phyloP scores from a whole-genome alignment of 2,113 vertebrate species.

The Labrus mixtus region DNA sequence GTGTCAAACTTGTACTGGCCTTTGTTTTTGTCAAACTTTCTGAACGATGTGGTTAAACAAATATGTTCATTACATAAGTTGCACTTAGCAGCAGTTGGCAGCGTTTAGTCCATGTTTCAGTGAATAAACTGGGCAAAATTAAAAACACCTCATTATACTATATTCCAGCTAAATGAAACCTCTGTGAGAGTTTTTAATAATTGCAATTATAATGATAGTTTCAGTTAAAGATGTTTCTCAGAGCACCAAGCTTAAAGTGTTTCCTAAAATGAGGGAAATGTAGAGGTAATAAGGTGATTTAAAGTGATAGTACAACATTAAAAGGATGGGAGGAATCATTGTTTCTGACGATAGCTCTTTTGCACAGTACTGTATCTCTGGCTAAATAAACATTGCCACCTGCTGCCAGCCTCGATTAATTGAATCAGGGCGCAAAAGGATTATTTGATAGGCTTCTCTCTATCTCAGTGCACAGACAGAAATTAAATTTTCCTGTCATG shows the following conservation, averaged over 20 bases:
- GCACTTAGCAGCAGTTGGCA: too few relatives aligned
- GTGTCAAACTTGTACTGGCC: not conserved
- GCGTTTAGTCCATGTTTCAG: not conserved
- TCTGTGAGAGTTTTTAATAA: too few relatives aligned
- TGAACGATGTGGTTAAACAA: not conserved
- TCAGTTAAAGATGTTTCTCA: not conserved
- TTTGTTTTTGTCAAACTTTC: not conserved
- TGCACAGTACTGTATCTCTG: conserved; percentile 18
- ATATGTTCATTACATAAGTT: not conserved
- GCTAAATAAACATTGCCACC: conserved; percentile 79
- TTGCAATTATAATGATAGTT: not conserved
- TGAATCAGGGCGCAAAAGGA: conserved; percentile 34
- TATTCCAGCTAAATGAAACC: too few relatives aligned
- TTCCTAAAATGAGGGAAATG: not conserved
- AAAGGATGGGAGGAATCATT: not conserved
- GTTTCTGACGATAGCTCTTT: conserved; percentile 11
- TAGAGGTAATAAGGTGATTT: not conserved
- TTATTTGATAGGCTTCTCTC: conserved; percentile 13
- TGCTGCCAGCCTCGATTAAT: conserved; percentile 72
- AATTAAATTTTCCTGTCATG: conserved; percentile 30
- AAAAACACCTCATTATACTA: not conserved
- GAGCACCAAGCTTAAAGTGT: not conserved
- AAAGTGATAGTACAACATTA: not conserved
- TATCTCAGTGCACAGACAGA: conserved; percentile 22
- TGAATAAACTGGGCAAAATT: not conserved